Evolutionary conservation across 2,888 invertebrate species (phyloP), one percentile per base, ranked within the genome.

Genomic region (Synanthedon myopaeformis): DNA sequence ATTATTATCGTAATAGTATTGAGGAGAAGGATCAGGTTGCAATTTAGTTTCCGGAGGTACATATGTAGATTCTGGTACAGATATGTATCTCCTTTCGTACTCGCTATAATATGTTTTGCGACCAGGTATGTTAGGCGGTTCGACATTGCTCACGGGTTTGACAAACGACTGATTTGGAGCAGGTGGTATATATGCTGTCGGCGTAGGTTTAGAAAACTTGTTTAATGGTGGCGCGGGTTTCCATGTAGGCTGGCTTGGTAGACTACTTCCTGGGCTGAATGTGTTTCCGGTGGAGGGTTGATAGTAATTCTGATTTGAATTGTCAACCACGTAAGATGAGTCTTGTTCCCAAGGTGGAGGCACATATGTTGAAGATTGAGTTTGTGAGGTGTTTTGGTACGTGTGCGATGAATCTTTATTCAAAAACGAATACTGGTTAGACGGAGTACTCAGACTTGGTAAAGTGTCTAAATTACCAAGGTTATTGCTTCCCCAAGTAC

Each of bases 291-390:
- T 57, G 42, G 69, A 71, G 41, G 79, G 70, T 60, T 82, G 76
- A 52, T 77, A 82, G 57, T 70, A 79, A 53, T 68, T 76, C 58
- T 79, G 76, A 42, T 68, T 70, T 51, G 70, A 65, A 45, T 67
- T 73, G 49, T 76, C 74, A n/a, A 71, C 63, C 42, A 74, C 72
- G 55, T 84, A 86, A 49, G 67, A 71, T 13, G 77, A 65, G 57
- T 84, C 85, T 58, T 86, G 86, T 62, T 87, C 87, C 87, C 87
- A 87, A 11, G 87, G 87, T 45, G 87, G 87, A 54, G 87, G 87
- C 5, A 87, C 83, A 56, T 87, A 87, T 28, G 81, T 77, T 11
- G 84, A 74, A 19, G 82, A 75, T 59, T 76, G 76, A 54, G 80
- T 75, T 53, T 80, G 80, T 53, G 74, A 63, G n/a, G 75, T 64